A percentile compares a stretch with the other conserved stretches of the same genome.
Conservation (phyloP, 2,113 vertebrate species). For the Ancistrus triradiatus region DNA sequence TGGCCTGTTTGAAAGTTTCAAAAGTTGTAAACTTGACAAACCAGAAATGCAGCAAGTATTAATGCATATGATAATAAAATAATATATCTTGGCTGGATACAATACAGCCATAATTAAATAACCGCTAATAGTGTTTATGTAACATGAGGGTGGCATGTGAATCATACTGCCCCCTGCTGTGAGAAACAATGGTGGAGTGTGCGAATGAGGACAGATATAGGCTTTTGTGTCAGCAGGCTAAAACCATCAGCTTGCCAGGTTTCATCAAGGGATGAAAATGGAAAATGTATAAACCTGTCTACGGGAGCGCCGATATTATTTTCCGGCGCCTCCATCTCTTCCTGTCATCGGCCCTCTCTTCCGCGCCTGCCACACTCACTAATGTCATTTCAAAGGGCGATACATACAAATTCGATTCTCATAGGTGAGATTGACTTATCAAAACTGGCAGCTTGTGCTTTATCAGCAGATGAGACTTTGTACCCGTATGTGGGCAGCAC, state of each 20-base stretch:
- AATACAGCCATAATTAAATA: too few relatives aligned
- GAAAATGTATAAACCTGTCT: slow-evolving; percentile 37
- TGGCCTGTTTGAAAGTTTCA: too few relatives aligned
- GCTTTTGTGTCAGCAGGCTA: slow-evolving; percentile 10
- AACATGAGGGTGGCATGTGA: not conserved
- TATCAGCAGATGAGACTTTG: slow-evolving; percentile 39
- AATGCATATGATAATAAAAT: too few relatives aligned
- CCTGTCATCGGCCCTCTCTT: slow-evolving; percentile 31
- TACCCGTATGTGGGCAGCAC: too few relatives aligned
- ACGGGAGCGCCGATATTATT: slow-evolving; percentile 33
- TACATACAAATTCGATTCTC: slow-evolving; percentile 40
- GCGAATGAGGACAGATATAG: not conserved
- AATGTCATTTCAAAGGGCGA: slow-evolving; percentile 47
- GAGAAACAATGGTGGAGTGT: not conserved
- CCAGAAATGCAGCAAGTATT: too few relatives aligned
- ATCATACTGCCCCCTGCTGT: slow-evolving; percentile 34
- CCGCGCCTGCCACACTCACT: slow-evolving; percentile 37
- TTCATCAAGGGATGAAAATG: slow-evolving; percentile 40
- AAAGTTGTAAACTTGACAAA: too few relatives aligned
- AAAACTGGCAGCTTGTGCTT: slow-evolving; percentile 46
- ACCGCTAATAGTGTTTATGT: too few relatives aligned
- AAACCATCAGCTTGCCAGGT: slow-evolving; percentile 26
- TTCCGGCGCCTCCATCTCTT: slow-evolving; percentile 35
- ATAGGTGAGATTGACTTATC: slow-evolving; percentile 46
- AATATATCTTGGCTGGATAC: too few relatives aligned